These are phyloP conservation scores for Embiotoca jacksoni DNA, from an alignment of 2,113 vertebrate species.

Conservation along the genomic window DNA sequence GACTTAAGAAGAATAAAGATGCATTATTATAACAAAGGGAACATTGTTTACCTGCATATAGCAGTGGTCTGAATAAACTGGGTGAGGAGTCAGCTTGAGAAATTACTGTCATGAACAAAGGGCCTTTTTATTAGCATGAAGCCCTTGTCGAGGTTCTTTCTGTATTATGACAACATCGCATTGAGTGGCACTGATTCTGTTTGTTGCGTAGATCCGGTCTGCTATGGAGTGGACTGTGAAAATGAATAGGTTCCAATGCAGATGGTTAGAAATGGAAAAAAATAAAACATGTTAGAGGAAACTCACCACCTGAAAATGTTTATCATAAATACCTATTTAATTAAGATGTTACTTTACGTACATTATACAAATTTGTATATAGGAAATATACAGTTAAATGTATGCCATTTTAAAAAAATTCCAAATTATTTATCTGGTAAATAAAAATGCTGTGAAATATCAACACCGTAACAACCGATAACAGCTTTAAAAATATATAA, in stretches of 20 bases:
- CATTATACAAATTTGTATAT: not conserved
- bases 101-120: constrained; percentile 76
- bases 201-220: constrained; percentile 42
- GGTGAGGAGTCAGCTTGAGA: constrained; percentile 74
- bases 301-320: not conserved
- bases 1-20: constrained; percentile 76
- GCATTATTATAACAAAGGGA: constrained; percentile 74
- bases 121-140: constrained; percentile 68
- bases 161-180: constrained; percentile 53
- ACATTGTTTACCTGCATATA: constrained; percentile 76
- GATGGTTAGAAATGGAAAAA: not conserved
- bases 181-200: constrained; percentile 51
- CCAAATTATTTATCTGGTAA: constrained; percentile 18
- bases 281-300: not conserved
- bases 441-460: constrained; percentile 18
- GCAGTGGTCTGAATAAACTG: constrained; percentile 70
- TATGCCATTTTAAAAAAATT: not conserved
- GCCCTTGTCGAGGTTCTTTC: constrained; percentile 44
- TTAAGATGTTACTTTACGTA: not conserved
- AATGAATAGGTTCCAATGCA: constrained; percentile 16
- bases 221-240: constrained; percentile 25
- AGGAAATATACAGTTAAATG: not conserved
- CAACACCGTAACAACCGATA: not conserved
- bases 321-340: not conserved
- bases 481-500: constrained; percentile 24